Percentiles rank a stretch among this genome's conserved stretches.
phyloP scores from a whole-genome alignment of 2,888 invertebrate species.

The Leptinotarsa tumamoca region DNA sequence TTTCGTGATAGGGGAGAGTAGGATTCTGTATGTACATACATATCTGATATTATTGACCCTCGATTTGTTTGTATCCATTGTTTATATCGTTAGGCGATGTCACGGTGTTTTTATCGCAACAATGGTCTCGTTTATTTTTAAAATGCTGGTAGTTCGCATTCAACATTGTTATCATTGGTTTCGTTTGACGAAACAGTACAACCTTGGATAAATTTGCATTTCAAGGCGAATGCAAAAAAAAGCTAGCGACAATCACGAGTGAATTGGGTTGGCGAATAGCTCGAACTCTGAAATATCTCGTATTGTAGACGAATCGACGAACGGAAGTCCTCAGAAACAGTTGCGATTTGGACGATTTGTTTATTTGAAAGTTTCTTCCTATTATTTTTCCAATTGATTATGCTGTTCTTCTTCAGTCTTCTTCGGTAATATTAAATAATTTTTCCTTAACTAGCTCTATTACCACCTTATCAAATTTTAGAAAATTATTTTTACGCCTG shows the following conservation, averaged over 20 bases:
- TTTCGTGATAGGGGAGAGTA: no score
- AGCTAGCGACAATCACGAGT: constrained; percentile 2
- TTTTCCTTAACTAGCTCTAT: no score
- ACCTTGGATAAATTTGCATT: background rate
- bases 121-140: constrained; percentile 1
- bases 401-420: no score
- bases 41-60: constrained; percentile 13
- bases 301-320: no score
- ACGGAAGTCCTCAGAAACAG: no score
- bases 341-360: no score
- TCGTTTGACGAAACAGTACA: background rate
- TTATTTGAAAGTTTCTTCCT: no score
- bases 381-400: no score
- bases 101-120: constrained; percentile 1
- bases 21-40: background rate
- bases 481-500: no score
- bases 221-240: constrained; percentile 12
- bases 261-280: constrained; percentile 3
- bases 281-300: background rate
- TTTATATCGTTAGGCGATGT: constrained; percentile 10
- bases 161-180: background rate
- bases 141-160: constrained; percentile 2
- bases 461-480: no score
- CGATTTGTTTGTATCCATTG: constrained; percentile 9
- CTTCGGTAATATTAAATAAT: no score